Conservation (phyloP, 2,888 invertebrate genomes). For the Cataglyphis rosenhaueri region DNA sequence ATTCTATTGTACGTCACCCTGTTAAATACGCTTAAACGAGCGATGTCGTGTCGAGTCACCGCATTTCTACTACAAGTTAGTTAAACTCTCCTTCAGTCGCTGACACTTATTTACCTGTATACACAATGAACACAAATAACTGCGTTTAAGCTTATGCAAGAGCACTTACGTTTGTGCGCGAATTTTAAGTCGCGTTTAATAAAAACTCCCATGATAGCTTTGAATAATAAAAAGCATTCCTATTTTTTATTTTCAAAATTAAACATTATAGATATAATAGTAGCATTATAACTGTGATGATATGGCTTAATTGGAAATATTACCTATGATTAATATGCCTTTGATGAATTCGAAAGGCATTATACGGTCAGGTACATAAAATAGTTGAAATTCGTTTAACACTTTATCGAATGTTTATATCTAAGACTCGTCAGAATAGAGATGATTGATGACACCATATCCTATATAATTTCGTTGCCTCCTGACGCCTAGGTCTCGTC, state of each 20-base stretch:
- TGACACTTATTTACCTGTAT: slow-evolving; percentile 64
- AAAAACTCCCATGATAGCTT: slow-evolving; percentile 6
- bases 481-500: slow-evolving; percentile 35
- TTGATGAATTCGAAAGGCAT: slow-evolving; percentile 14
- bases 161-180: slow-evolving; percentile 53
- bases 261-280: neutral
- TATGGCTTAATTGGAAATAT: slow-evolving; percentile 10
- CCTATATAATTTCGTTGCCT: slow-evolving; percentile 57
- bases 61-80: slow-evolving; percentile 79
- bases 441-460: slow-evolving; percentile 54
- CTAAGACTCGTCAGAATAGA: slow-evolving; percentile 43
- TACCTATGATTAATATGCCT: slow-evolving; percentile 13
- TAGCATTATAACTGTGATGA: slow-evolving; percentile 4
- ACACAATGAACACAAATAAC: slow-evolving; percentile 76
- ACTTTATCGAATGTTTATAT: slow-evolving; percentile 39
- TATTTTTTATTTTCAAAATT: neutral
- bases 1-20: slow-evolving; percentile 68
- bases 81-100: slow-evolving; percentile 75
- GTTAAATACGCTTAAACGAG: slow-evolving; percentile 76
- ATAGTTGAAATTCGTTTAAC: slow-evolving; percentile 55
- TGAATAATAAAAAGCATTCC: neutral
- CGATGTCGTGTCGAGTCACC: slow-evolving; percentile 70
- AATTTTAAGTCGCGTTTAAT: slow-evolving; percentile 50
- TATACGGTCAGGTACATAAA: slow-evolving; percentile 6
- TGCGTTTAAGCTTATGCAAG: slow-evolving; percentile 66